phyloP scores from a whole-genome alignment of 2,797 vertebrate genomes.

The Trachurus trachurus region DNA sequence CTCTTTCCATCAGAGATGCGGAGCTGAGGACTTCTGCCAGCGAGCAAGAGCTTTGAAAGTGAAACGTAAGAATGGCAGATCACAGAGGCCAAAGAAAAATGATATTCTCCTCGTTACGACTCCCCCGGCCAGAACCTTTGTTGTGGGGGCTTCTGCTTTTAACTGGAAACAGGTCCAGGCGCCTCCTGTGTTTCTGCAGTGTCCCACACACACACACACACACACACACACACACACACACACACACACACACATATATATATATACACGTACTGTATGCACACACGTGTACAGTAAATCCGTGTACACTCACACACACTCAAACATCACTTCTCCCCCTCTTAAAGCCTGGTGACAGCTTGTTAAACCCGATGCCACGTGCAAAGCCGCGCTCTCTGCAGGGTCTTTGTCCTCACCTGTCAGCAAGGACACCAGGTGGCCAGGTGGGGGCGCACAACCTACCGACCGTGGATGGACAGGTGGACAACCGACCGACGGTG shows the following conservation, averaged over 20 bases:
- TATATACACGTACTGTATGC: neutral
- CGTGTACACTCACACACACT: conserved; percentile 6
- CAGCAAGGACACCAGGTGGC: conserved; percentile 43
- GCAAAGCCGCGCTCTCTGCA: conserved; percentile 61
- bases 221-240: conserved; percentile 19
- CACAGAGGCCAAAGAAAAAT: conserved; percentile 95
- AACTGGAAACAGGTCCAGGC: conserved; percentile 93
- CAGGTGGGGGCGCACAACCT: conserved; percentile 51
- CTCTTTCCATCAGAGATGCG: conserved; percentile 83
- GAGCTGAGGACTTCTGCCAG: conserved; percentile 86
- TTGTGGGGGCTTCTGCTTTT: conserved; percentile 91
- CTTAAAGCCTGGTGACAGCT: conserved; percentile 74
- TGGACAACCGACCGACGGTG: conserved; percentile 41
- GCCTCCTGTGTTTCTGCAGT: conserved; percentile 83
- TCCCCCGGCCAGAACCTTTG: conserved; percentile 89
- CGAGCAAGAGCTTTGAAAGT: conserved; percentile 91
- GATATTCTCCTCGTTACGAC: conserved; percentile 89
- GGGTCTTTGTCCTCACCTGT: conserved; percentile 70
- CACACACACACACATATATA: conserved; percentile 10
- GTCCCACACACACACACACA: conserved; percentile 34
- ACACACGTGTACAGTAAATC: conserved; percentile 14
- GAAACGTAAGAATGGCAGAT: conserved; percentile 92
- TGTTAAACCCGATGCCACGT: conserved; percentile 74
- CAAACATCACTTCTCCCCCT: conserved; percentile 51
- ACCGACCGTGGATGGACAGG: conserved; percentile 42